Conservation (phyloP, 2,888 invertebrate species). For the Diachrysia chrysitis region DNA sequence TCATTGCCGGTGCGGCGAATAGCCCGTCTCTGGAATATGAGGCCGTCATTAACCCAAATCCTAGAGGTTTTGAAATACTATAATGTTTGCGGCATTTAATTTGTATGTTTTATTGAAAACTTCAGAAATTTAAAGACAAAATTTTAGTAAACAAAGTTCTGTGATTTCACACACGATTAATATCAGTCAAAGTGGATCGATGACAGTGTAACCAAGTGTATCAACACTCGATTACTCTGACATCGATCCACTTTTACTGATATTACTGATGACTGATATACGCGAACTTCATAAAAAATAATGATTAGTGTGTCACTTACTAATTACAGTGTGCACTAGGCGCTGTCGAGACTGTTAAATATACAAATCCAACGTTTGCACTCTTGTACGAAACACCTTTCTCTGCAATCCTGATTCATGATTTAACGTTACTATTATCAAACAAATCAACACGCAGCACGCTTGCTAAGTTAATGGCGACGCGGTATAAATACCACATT, state of each 20-base stretch:
- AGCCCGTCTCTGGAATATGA: slow-evolving; percentile 11
- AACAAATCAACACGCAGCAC: background rate
- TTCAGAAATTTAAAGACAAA: background rate
- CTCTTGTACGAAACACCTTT: background rate
- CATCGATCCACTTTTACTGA: no score
- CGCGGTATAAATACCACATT: background rate
- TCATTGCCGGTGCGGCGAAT: slow-evolving; percentile 1
- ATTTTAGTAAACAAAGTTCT: no score
- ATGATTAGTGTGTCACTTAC: no score
- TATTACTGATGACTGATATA: no score
- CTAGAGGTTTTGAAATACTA: background rate
- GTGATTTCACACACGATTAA: no score
- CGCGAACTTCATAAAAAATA: no score
- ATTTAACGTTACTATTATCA: background rate
- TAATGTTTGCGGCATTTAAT: background rate
- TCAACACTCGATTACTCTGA: no score
- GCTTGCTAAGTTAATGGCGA: background rate
- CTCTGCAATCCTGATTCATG: slow-evolving; percentile 1
- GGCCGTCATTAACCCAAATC: slow-evolving; percentile 18
- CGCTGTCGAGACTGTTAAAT: no score
- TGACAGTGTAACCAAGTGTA: no score
- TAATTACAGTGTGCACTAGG: no score
- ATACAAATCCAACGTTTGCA: background rate
- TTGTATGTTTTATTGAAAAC: background rate
- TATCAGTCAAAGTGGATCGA: no score